Evolutionary conservation across 2,888 invertebrate genomes (phyloP), one percentile per base, ranked within the genome.

Genomic region (Cephonodes hylas): DNA sequence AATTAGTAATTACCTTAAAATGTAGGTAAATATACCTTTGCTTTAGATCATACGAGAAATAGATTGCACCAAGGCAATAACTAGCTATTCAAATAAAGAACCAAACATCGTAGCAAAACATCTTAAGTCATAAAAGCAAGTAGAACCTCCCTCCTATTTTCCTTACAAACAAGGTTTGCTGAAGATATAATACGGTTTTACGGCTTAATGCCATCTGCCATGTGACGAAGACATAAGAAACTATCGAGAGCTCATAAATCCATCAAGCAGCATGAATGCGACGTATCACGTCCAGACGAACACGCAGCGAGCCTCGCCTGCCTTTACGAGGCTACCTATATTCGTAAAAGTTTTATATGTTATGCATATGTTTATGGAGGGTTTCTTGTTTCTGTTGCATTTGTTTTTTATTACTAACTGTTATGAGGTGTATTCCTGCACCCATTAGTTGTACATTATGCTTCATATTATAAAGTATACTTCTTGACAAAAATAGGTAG

Each of bases 271-370:
- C 76, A 81, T 79, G 81, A 83, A 85, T 83, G 84, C 77, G 85
- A 82, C 84, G 80, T 81, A 83, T 86, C 88, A 88, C 88, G 87
- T 87, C 82, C 83, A 74, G 80, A 75, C 71, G 75, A 76, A 78
- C 79, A 79, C 78, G 27, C 53, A 38, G 8, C 31, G 18, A 53
- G 53, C 8, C 80, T 73, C 78, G 75, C 74, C 76, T 71, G 74
- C 80, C 78, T 88, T 88, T 87, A 88, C 85, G 89, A 86, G 80
- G 68, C 65, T 76, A 80, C 79, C 80, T 79, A 76, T 77, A 76
- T 79, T 77, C 84, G 81, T 85, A 85, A 86, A 87, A 86, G 74
- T 83, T 72, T 63, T 63, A 63, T 31, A 60, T 38, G 10, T 62
- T 76, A 79, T 58, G 1, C 71, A 80, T 20, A 61, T 45, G 59